phyloP scores from a whole-genome alignment of 2,888 invertebrate genomes.

The Odontothrips loti region DNA sequence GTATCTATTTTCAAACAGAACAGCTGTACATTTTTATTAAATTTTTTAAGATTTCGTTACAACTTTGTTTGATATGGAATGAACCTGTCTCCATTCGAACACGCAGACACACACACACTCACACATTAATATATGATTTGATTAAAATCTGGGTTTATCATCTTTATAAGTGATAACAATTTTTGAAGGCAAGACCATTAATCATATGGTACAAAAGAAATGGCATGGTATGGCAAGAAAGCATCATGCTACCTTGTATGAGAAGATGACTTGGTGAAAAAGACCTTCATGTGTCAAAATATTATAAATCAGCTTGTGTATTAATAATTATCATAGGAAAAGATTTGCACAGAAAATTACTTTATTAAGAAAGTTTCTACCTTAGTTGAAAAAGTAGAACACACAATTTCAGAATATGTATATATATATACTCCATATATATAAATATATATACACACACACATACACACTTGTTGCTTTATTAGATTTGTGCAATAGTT shows the following conservation, averaged over 20 bases:
- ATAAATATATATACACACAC: background rate
- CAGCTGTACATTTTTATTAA: slow-evolving; percentile 11
- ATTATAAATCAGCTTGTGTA: slow-evolving; percentile 25
- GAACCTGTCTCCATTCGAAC: slow-evolving; percentile 19
- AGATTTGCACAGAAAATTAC: slow-evolving; percentile 23
- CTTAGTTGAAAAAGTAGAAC: slow-evolving; percentile 26
- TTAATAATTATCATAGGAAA: slow-evolving; percentile 27
- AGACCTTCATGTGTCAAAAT: slow-evolving; percentile 20
- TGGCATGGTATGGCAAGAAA: slow-evolving; percentile 26
- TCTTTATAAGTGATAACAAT: slow-evolving; percentile 25
- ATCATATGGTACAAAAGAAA: slow-evolving; percentile 20
- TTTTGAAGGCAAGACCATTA: slow-evolving; percentile 24
- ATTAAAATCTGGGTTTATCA: slow-evolving; percentile 21
- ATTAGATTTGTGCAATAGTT: slow-evolving; percentile 16
- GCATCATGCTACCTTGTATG: slow-evolving; percentile 24
- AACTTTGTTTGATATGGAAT: slow-evolving; percentile 25
- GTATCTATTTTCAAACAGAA: slow-evolving; percentile 14
- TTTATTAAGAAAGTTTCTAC: slow-evolving; percentile 27
- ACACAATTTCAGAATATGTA: slow-evolving; percentile 21
- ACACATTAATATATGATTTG: slow-evolving; percentile 25
- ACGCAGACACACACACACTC: slow-evolving; percentile 13
- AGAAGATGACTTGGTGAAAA: slow-evolving; percentile 25
- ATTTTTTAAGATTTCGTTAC: slow-evolving; percentile 8
- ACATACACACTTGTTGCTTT: slow-evolving; percentile 5
- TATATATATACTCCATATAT: slow-evolving; percentile 2